These are phyloP conservation scores for Epinephelus awoara DNA, from an alignment of 2,797 vertebrate species.

Conservation along the genomic window DNA sequence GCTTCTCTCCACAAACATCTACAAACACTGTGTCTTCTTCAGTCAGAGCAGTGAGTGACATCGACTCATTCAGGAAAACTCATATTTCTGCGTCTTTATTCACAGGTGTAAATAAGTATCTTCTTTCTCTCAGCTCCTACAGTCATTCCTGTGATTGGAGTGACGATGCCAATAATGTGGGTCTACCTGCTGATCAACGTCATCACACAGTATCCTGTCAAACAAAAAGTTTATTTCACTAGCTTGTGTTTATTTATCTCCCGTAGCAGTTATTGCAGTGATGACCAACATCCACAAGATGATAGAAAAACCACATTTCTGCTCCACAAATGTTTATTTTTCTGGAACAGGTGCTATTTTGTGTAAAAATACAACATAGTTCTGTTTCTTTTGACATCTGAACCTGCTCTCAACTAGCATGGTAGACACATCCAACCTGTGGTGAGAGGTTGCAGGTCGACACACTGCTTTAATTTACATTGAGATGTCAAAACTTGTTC, in stretches of 20 bases:
- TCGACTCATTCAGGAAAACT: background rate
- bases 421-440: too few relatives aligned
- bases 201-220: constrained; percentile 97
- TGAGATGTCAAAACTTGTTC: too few relatives aligned
- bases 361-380: too few relatives aligned
- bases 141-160: constrained; percentile 85
- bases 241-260: background rate
- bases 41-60: constrained; percentile 91
- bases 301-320: background rate
- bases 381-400: too few relatives aligned
- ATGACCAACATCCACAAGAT: background rate
- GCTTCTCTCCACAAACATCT: constrained; percentile 93
- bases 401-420: too few relatives aligned
- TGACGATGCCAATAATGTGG: constrained; percentile 93
- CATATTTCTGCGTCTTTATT: background rate
- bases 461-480: too few relatives aligned
- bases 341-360: background rate
- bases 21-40: constrained; percentile 91
- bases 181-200: constrained; percentile 95
- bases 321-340: background rate
- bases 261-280: background rate
- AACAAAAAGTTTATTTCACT: background rate
- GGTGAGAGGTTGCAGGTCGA: too few relatives aligned
- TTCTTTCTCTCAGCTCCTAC: constrained; percentile 84
- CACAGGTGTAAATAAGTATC: background rate